Evolutionary conservation across 1,140 invertebrate species (phyloP).

Genomic region (Anastrepha ludens): DNA sequence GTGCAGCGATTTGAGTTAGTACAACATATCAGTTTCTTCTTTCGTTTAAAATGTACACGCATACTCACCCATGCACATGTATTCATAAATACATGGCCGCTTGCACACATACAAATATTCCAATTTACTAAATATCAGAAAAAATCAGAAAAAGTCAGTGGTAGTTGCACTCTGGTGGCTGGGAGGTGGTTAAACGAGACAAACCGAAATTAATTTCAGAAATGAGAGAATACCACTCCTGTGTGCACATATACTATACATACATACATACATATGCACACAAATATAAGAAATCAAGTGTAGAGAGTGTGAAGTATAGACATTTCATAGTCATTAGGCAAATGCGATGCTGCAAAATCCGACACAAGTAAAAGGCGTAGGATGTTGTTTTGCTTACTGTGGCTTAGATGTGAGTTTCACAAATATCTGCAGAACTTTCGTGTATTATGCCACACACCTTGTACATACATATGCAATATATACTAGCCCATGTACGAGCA

Average conservation of each 20-base stretch:
- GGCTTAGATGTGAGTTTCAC: constrained; percentile 10
- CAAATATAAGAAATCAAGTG: not conserved
- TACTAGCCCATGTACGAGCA: not conserved
- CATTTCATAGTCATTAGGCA: constrained; percentile 44
- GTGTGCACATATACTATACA: not conserved
- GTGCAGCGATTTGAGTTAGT: constrained; percentile 32
- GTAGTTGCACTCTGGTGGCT: not conserved
- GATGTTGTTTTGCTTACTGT: not conserved
- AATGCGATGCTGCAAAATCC: not conserved
- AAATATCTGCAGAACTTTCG: constrained; percentile 25
- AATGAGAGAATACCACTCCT: not conserved
- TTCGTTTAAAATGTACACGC: not conserved
- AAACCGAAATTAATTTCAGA: constrained; percentile 41
- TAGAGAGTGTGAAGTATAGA: constrained; percentile 1
- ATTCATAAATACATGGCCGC: not conserved
- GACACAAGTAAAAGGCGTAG: not conserved
- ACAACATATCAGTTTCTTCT: not conserved
- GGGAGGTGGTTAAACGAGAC: not conserved
- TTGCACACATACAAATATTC: not conserved
- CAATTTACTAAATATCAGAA: not conserved
- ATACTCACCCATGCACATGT: not conserved
- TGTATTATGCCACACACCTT: not conserved
- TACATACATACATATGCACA: not conserved
- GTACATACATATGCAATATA: not conserved
- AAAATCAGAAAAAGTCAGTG: not conserved